A percentile compares a stretch with the other conserved stretches of the same genome.
These are phyloP conservation scores for Sebastolobus altivelis DNA, from an alignment of 2,797 vertebrate species.

Conservation along the genomic window DNA sequence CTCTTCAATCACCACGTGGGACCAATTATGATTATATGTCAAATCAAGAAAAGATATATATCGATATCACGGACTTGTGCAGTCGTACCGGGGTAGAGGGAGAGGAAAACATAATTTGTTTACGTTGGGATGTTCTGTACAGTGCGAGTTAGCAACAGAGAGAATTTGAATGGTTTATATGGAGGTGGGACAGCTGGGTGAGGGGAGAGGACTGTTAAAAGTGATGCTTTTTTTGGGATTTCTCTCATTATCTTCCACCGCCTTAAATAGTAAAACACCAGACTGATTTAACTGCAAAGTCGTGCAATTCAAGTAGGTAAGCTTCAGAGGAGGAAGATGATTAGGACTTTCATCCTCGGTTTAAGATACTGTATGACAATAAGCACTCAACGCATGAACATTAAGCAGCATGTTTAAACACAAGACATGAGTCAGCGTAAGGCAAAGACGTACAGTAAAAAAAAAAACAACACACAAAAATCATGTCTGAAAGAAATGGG, in stretches of 20 bases:
- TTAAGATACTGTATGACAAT: slow-evolving; percentile 59
- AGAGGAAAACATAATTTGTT: slow-evolving; percentile 39
- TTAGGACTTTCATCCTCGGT: slow-evolving; percentile 44
- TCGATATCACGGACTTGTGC: slow-evolving; percentile 63
- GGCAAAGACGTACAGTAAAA: slow-evolving; percentile 70
- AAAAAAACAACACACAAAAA: slow-evolving; percentile 27
- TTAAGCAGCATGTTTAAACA: slow-evolving; percentile 74
- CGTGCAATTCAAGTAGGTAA: slow-evolving; percentile 74
- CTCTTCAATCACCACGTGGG: slow-evolving; percentile 70
- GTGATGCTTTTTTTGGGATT: slow-evolving; percentile 32
- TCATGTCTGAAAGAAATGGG: slow-evolving; percentile 35
- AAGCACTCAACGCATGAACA: slow-evolving; percentile 55
- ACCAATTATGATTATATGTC: slow-evolving; percentile 64
- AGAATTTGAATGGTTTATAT: slow-evolving; percentile 24
- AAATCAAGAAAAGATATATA: slow-evolving; percentile 67
- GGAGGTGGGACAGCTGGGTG: slow-evolving; percentile 11
- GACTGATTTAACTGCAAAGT: slow-evolving; percentile 57
- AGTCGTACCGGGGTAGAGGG: slow-evolving; percentile 35
- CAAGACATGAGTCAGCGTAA: slow-evolving; percentile 68
- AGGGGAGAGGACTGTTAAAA: slow-evolving; percentile 32
- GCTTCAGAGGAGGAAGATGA: slow-evolving; percentile 56
- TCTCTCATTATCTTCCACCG: slow-evolving; percentile 36
- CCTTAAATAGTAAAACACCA: slow-evolving; percentile 47
- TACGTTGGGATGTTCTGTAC: slow-evolving; percentile 62
- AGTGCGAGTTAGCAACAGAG: slow-evolving; percentile 38